Percentiles rank a stretch among this genome's conserved stretches.
These are phyloP conservation scores for Hylaeus anthracinus DNA, from an alignment of 1,140 invertebrate species.

Conservation along the genomic window DNA sequence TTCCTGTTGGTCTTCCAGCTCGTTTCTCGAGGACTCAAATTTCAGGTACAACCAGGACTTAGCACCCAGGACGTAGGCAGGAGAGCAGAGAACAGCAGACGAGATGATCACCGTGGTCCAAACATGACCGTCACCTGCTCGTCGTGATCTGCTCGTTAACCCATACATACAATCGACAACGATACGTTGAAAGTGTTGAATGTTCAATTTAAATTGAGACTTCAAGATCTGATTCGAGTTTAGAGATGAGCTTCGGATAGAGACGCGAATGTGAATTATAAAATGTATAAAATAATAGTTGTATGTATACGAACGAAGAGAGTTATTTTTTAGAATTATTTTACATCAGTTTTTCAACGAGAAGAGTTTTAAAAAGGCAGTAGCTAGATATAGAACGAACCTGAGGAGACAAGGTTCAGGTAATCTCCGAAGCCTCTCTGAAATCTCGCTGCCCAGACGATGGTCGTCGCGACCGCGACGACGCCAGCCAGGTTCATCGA, in stretches of 20 bases:
- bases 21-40: background rate
- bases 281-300: too few relatives aligned
- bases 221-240: too few relatives aligned
- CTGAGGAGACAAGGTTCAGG: conserved; percentile 47
- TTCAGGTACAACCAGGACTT: conserved; percentile 7
- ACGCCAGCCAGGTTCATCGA: conserved; percentile 43
- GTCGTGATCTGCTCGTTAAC: conserved; percentile 38
- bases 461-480: background rate
- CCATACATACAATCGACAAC: too few relatives aligned
- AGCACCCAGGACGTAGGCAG: conserved; percentile 43
- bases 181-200: too few relatives aligned
- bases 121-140: conserved; percentile 46
- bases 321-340: too few relatives aligned
- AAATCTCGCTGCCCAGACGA: conserved; percentile 47
- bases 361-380: background rate
- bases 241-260: too few relatives aligned
- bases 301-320: too few relatives aligned
- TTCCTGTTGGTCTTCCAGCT: background rate
- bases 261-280: too few relatives aligned
- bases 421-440: conserved; percentile 37
- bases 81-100: conserved; percentile 20
- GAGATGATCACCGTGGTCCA: conserved; percentile 44
- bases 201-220: too few relatives aligned
- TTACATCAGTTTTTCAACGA: background rate
- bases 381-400: conserved; percentile 12